phyloP scores from a whole-genome alignment of 2,888 invertebrate species.

The Exocentrus adspersus region DNA sequence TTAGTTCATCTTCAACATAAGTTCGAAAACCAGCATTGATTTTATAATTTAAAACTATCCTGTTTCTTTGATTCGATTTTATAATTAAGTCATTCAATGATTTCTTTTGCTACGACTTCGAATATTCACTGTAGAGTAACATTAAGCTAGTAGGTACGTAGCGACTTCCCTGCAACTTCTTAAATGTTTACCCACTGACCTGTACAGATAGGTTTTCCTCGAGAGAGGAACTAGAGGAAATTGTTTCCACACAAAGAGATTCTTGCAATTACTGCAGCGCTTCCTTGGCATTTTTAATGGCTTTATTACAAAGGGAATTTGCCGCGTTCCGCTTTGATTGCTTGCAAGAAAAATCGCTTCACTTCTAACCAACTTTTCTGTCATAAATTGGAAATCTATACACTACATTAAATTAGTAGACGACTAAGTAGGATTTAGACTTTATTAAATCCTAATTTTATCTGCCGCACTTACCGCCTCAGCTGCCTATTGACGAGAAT shows the following conservation, averaged over 20 bases:
- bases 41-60: no score
- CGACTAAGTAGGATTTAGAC: no score
- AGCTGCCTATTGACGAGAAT: conserved; percentile 83
- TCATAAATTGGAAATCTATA: neutral
- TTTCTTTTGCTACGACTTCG: no score
- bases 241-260: conserved; percentile 15
- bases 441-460: no score
- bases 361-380: no score
- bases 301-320: conserved; percentile 14
- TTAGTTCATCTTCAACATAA: no score
- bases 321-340: neutral
- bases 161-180: conserved; percentile 4
- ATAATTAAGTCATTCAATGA: no score
- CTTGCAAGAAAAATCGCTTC: no score
- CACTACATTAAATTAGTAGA: neutral
- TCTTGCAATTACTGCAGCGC: conserved; percentile 18
- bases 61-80: no score
- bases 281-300: conserved; percentile 8
- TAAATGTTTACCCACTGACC: conserved; percentile 14
- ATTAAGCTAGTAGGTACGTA: no score
- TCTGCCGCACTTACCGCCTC: conserved; percentile 72
- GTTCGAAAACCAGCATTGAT: no score
- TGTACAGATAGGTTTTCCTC: conserved; percentile 7
- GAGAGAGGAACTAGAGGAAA: conserved; percentile 10
- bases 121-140: no score